A percentile compares a stretch with the other conserved stretches of the same genome.
Evolutionary conservation across 1,140 invertebrate species (phyloP).

Genomic region (Ceratina calcarata): DNA sequence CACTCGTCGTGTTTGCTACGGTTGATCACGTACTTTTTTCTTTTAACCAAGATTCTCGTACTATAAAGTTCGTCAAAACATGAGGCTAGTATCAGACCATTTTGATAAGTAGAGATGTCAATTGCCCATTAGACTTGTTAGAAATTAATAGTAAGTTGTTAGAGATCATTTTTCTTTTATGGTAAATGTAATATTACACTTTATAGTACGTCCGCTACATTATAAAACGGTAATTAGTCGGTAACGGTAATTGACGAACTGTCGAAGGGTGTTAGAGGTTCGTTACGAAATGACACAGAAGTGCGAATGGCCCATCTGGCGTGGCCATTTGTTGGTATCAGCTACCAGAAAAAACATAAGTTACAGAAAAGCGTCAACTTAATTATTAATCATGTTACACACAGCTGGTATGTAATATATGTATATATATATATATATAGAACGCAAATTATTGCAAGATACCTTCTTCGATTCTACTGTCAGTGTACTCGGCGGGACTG

Average conservation of each 20-base stretch:
- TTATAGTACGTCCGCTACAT: slow-evolving; percentile 37
- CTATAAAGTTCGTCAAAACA: slow-evolving; percentile 22
- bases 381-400: slow-evolving; percentile 81
- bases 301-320: slow-evolving; percentile 65
- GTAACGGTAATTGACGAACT: slow-evolving; percentile 54
- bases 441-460: slow-evolving; percentile 80
- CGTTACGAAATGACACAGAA: slow-evolving; percentile 62
- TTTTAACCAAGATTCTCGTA: slow-evolving; percentile 21
- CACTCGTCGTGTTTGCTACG: slow-evolving; percentile 17
- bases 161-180: not conserved
- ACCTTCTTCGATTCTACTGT: slow-evolving; percentile 79
- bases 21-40: slow-evolving; percentile 40
- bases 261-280: slow-evolving; percentile 59
- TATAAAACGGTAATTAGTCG: slow-evolving; percentile 10
- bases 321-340: slow-evolving; percentile 65
- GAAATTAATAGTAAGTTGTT: no score
- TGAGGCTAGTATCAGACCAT: not conserved
- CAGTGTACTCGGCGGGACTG: slow-evolving; percentile 80
- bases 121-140: no score
- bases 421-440: slow-evolving; percentile 41
- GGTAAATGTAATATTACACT: slow-evolving; percentile 7
- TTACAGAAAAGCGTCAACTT: slow-evolving; percentile 79
- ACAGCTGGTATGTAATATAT: slow-evolving; percentile 80
- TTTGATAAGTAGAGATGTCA: not conserved
- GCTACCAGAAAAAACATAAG: slow-evolving; percentile 76